phyloP scores from a whole-genome alignment of 1,140 invertebrate genomes.

The Potamilus streckersoni region DNA sequence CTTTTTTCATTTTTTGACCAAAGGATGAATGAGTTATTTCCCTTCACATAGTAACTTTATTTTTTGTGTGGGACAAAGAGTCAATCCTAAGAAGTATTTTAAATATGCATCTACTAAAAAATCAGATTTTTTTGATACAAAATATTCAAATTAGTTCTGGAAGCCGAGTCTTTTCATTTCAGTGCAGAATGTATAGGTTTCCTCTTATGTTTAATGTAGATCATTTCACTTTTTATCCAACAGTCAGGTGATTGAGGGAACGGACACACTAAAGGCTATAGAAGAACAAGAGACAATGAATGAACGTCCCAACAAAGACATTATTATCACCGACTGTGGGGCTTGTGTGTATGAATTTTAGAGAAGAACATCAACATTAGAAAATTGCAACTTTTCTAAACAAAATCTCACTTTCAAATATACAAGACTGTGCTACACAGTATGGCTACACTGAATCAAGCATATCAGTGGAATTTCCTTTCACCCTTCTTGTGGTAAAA shows the following conservation, averaged over 20 bases:
- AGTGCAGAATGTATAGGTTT: too few species aligned
- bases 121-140: neutral
- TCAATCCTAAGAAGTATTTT: too few species aligned
- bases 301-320: constrained; percentile 69
- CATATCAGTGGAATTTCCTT: neutral
- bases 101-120: too few species aligned
- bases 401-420: neutral
- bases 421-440: neutral
- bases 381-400: neutral
- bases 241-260: constrained; percentile 68
- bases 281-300: constrained; percentile 64
- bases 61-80: too few species aligned
- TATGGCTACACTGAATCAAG: neutral
- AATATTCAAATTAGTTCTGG: neutral
- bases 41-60: too few species aligned
- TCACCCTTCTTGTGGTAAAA: neutral
- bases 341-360: constrained; percentile 58
- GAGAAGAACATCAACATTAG: constrained; percentile 4
- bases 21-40: too few species aligned
- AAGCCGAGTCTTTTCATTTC: neutral
- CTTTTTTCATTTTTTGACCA: too few species aligned
- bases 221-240: too few species aligned
- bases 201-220: too few species aligned
- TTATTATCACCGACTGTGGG: constrained; percentile 66
- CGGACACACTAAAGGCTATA: constrained; percentile 62